phyloP scores from a whole-genome alignment of 2,888 invertebrate genomes.

The Xestia c-nigrum region DNA sequence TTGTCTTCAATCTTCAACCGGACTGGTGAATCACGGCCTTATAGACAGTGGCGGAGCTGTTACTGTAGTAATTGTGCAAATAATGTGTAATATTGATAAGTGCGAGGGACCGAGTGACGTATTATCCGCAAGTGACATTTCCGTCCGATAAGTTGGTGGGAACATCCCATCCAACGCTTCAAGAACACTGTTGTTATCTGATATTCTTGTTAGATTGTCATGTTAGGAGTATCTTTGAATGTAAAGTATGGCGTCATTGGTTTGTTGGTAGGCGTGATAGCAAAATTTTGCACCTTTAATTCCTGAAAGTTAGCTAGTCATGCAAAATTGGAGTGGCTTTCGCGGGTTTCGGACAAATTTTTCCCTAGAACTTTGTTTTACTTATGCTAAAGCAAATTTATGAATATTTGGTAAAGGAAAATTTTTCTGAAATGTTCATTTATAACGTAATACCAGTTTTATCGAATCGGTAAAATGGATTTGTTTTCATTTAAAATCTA shows the following conservation, averaged over 20 bases:
- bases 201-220: constrained; percentile 16
- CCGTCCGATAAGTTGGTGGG: constrained; percentile 81
- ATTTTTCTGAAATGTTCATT: not conserved
- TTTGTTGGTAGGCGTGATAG: constrained; percentile 2
- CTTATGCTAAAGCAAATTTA: not conserved
- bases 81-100: constrained; percentile 72
- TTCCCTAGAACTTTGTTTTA: not conserved
- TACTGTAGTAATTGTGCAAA: constrained; percentile 67
- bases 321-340: not conserved
- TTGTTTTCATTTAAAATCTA: constrained; percentile 14
- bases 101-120: constrained; percentile 78
- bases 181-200: constrained; percentile 33
- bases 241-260: not conserved
- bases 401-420: not conserved
- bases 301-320: not conserved
- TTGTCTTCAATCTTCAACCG: constrained; percentile 62
- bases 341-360: not conserved
- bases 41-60: constrained; percentile 46
- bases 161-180: constrained; percentile 33
- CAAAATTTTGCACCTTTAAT: constrained; percentile 1
- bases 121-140: constrained; percentile 84
- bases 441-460: not conserved
- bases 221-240: constrained; percentile 1
- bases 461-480: not conserved
- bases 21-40: constrained; percentile 53